Base-by-base conservation (phyloP, 2,113 vertebrate species). In the Hippopotamus amphibius region DNA sequence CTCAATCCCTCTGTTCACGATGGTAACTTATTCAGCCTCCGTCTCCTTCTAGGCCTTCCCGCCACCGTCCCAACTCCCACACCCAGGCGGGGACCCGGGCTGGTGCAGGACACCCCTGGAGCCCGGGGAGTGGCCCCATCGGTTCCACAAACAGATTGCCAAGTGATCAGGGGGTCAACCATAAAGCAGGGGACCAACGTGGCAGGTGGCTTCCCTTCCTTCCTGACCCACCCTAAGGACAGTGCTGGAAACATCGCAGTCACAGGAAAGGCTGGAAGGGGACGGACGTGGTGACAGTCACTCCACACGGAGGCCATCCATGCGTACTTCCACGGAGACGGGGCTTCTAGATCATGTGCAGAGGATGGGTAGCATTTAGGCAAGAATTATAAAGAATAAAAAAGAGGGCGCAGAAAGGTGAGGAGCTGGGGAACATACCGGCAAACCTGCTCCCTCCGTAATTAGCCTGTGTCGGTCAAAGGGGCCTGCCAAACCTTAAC, bases 181-280 rank as follows among this genome's bases (percentile, higher is more conserved):
- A 53, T 17, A 55, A 77, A 26, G 26, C 0, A 3, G 26, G 71
- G 1, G n/a, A 19, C 26, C 10, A 9, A 24, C 33, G 0, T 5
- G 3, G 66, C 37, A 48, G 3, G 9, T 5, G 8, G 37, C 12
- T 4, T 2, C 6, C 46, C 77, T 46, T 59, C 48, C 48, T 28
- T 59, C 83, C 24, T 17, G 9, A 5, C 13, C 5, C 1, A 0
- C 19, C 6, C n/a, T 8, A 50, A 66, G 28, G 30, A 72, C 22
- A 21, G 14, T 1, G 28, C 59, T 53, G 22, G 43, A 1, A 8
- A 16, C 1, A 1, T 19, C 12, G 0, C 0, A 14, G 26, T 30
- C 26, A 65, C 13, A 2, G 0, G 5, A 6, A 12, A 57, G 55
- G n/a, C 21, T 7, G 17, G 4, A 46, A 4, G 7, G 69, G 43